Conservation (phyloP, 37 sponge, comb jelly and placozoan genomes). For the Ephydatia muelleri region DNA sequence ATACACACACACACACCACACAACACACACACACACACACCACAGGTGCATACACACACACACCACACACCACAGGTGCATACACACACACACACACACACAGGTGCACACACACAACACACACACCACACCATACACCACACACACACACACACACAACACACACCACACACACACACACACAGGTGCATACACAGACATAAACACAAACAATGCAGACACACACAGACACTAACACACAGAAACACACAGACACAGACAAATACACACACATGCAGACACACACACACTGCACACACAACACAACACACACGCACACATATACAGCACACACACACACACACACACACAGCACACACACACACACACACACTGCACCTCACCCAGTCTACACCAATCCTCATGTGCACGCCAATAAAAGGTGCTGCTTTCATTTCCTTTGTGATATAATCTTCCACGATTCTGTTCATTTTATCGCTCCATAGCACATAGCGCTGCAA, state of each 20-base stretch:
- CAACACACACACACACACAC: background rate
- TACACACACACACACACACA: background rate
- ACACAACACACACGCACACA: too few species aligned
- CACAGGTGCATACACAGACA: background rate
- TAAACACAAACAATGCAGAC: too few species aligned
- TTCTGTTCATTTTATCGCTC: slow-evolving; percentile 43
- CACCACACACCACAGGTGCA: background rate
- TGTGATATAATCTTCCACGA: slow-evolving; percentile 51
- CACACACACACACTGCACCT: too few species aligned
- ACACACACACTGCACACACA: background rate
- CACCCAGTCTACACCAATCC: slow-evolving; percentile 90
- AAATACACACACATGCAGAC: background rate
- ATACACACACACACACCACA: background rate
- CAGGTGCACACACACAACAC: too few species aligned
- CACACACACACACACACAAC: background rate
- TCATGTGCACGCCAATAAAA: slow-evolving; percentile 73
- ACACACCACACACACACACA: background rate
- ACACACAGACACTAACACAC: too few species aligned
- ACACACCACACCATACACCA: background rate
- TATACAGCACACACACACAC: too few species aligned
- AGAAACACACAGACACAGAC: background rate
- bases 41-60: background rate
- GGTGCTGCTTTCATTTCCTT: slow-evolving; percentile 37
- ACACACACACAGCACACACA: too few species aligned
- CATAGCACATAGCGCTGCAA: slow-evolving; percentile 75